Evolutionary conservation across 1,140 invertebrate genomes (phyloP).

Genomic region (Drosophila novamexicana): DNA sequence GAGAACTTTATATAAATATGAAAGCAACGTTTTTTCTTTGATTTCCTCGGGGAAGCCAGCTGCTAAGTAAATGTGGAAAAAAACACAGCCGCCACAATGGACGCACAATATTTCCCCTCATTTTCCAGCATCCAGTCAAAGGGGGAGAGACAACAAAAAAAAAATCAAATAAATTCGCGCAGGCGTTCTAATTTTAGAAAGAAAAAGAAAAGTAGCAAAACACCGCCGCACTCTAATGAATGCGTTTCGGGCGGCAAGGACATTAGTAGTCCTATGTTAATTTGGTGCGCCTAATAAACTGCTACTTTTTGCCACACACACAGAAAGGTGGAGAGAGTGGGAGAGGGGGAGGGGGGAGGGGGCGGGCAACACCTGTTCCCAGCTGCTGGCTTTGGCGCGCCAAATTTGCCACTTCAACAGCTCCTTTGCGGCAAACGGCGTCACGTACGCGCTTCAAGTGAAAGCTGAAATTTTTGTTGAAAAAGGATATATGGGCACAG

Average conservation of each 20-base stretch:
- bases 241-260: slow-evolving; percentile 28
- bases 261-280: slow-evolving; percentile 78
- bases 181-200: slow-evolving; percentile 70
- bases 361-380: slow-evolving; percentile 2
- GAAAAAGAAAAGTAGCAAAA: neutral
- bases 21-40: slow-evolving; percentile 69
- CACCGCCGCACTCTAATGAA: neutral
- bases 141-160: slow-evolving; percentile 16
- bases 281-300: slow-evolving; percentile 83
- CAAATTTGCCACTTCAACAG: slow-evolving; percentile 84
- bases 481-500: slow-evolving; percentile 80
- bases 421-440: slow-evolving; percentile 78
- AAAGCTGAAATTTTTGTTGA: slow-evolving; percentile 80
- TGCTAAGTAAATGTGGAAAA: slow-evolving; percentile 36
- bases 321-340: neutral
- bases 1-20: slow-evolving; percentile 73
- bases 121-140: slow-evolving; percentile 64
- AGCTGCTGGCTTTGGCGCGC: slow-evolving; percentile 38
- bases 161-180: slow-evolving; percentile 69
- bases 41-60: slow-evolving; percentile 66
- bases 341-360: neutral
- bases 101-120: slow-evolving; percentile 47
- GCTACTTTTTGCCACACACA: slow-evolving; percentile 62
- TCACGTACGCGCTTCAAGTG: slow-evolving; percentile 77
- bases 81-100: slow-evolving; percentile 17